Percentiles rank a stretch among this genome's conserved stretches.
Conservation (phyloP, 2,888 invertebrate species). For the Ennomos erosarius region DNA sequence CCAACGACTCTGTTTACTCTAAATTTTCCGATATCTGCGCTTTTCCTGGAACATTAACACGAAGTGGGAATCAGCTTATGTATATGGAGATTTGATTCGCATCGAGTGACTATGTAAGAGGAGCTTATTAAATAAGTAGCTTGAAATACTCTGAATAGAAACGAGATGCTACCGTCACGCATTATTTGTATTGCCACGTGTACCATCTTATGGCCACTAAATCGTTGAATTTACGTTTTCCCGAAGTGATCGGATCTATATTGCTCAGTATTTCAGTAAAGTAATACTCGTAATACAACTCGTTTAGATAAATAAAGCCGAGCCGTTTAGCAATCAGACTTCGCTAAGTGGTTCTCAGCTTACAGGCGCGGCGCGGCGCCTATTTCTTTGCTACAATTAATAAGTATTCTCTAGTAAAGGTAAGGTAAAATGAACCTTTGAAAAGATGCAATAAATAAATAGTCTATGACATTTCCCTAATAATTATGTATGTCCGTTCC, state of each 20-base stretch:
- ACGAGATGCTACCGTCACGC: not conserved
- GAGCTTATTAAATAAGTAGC: slow-evolving; percentile 19
- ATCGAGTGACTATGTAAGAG: slow-evolving; percentile 13
- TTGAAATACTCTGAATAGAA: slow-evolving; percentile 10
- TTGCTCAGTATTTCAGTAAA: slow-evolving; percentile 6
- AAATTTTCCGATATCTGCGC: slow-evolving; percentile 10
- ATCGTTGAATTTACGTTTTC: slow-evolving; percentile 13
- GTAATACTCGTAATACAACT: slow-evolving; percentile 20
- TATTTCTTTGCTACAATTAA: not conserved
- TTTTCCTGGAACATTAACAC: slow-evolving; percentile 15
- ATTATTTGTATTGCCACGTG: not conserved
- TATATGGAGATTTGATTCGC: slow-evolving; percentile 18
- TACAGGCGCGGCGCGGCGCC: not conserved
- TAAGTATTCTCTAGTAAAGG: too few relatives aligned
- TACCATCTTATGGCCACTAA: slow-evolving; percentile 1
- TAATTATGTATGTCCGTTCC: too few relatives aligned
- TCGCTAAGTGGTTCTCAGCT: slow-evolving; percentile 12
- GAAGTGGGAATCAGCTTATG: slow-evolving; percentile 11
- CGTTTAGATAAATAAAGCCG: slow-evolving; percentile 14
- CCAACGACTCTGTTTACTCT: slow-evolving; percentile 17
- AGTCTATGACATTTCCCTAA: too few relatives aligned
- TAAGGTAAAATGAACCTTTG: too few relatives aligned
- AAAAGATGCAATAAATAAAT: too few relatives aligned
- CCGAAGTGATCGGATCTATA: slow-evolving; percentile 4
- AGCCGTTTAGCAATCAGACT: slow-evolving; percentile 8